Evolutionary conservation across 2,113 vertebrate species (phyloP), one percentile per base, ranked within the genome.

Genomic region (Gasterosteus aculeatus): DNA sequence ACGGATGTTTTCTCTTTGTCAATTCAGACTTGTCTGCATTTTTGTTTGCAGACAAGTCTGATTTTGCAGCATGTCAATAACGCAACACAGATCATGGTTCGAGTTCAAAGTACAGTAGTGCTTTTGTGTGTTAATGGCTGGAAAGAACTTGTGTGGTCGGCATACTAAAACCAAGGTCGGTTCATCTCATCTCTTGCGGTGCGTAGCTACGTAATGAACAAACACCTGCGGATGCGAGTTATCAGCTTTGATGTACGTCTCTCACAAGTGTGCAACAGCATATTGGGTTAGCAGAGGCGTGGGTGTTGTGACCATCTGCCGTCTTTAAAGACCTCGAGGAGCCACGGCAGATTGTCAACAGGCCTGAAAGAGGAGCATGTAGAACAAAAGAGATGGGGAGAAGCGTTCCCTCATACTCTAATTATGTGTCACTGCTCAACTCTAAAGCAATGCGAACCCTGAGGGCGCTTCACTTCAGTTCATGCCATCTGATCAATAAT

Each of bases 281-380:
- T 69, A 77, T 35, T 70, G 26, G 72, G 84, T 86, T 85, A 67
- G 68, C 8, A 51, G 75, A 68, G 83, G 80, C 26, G 80, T 88
- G 86, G 86, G 85, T 66, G 82, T 74, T 75, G 81, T 78, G 79
- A 81, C 88, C 89, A 91, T 89, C 89, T 89, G 90, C 90, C 86
- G 90, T 78, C 71, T 90, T 82, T 75, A 85, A 87, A 87, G 80
- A 82, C 73, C 81, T 85, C 14, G 56, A 89, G 72, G 72, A 82
- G 72, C 69, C 63, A 44, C 11, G 15, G 64, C 65, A 57, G 66
- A 78, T 68, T 81, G 72, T 81, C 69, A 42, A 67, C 70, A 35
- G 69, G 47, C 46, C 83, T 90, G 76, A 86, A 63, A 89, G 72
- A 56, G 69, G 35, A 78, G 72, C 58, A 64, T n/a, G 51, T n/a